Percentiles rank a stretch among this genome's conserved stretches.
Evolutionary conservation across 2,888 invertebrate genomes (phyloP).

Genomic region (Bimastos eiseni): DNA sequence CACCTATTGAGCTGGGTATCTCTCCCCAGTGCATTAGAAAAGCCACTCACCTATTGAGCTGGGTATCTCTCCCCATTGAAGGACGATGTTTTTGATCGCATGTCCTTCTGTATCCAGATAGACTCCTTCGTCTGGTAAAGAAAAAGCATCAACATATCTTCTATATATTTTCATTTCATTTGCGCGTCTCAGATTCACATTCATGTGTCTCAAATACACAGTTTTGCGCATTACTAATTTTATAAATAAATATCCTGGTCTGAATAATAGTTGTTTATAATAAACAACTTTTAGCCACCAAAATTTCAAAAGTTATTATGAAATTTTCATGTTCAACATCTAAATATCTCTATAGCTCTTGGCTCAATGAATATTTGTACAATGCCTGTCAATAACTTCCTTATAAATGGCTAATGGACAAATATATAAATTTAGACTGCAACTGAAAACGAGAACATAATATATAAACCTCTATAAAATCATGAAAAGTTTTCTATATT

Average conservation of each 20-base stretch:
- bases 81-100: conserved; percentile 74
- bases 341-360: too few species aligned
- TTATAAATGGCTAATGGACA: not conserved
- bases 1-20: conserved; percentile 80
- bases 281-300: not conserved
- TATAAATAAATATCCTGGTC: not conserved
- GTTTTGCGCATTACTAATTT: too few species aligned
- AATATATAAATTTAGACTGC: not conserved
- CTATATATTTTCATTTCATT: not conserved
- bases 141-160: not conserved
- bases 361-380: too few species aligned
- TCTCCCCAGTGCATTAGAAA: conserved; percentile 71
- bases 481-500: not conserved
- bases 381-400: too few species aligned
- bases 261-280: not conserved
- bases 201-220: too few species aligned
- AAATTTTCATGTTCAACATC: too few species aligned
- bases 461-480: not conserved
- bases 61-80: conserved; percentile 99
- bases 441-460: not conserved
- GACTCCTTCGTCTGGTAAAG: conserved; percentile 84
- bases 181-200: too few species aligned
- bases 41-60: conserved; percentile 69
- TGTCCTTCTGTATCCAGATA: conserved; percentile 98
- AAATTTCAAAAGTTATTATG: too few species aligned